Evolutionary conservation across 1,140 invertebrate genomes (phyloP), one percentile per base, ranked within the genome.

Genomic region (Trichoplusia ni): DNA sequence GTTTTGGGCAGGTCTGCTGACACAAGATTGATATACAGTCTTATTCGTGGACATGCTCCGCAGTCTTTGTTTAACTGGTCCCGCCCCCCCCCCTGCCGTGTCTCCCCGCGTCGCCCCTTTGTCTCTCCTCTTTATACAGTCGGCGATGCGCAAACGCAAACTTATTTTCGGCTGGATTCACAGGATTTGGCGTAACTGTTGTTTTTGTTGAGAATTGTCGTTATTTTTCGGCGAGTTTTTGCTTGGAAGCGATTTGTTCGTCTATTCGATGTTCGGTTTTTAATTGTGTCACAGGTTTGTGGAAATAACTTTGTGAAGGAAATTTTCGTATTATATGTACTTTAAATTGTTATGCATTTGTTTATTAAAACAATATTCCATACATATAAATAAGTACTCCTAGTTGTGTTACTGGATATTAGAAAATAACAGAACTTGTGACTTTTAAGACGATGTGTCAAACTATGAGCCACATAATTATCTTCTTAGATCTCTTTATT

Each of bases 1-100:
- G 82, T 87, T 90, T 90, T 86, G 80, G 84, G 82, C 80, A 79
- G 79, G 79, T 79, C 79, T 78, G 80, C 82, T 90, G 87, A 90
- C 85, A 84, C 73, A 69, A 88, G 87, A 90, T 90, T 90, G 87
- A 90, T 90, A 90, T 90, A 90, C 83, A 79, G 81, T 77, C 82
- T 78, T 77, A 84, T 84, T 82, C 75, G 82, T 64, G 79, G 85
- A 90, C 85, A 79, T 81, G 82, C 80, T 75, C 78, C 77, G 77
- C 77, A 82, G 79, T 84, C 87, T 88, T 88, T 90, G 85, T 88
- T 86, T 79, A 84, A 84, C 79, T 83, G 85, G 84, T 84, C 74
- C 78, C 61, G 49, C 62, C 71, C 72, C 67, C 62, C 61, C 51
- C 25, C 5, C 61, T 33, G 49, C 37, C 60, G 69, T 35, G 59